phyloP scores from a whole-genome alignment of 23 tunicate species.

The Ciona savignyi region DNA sequence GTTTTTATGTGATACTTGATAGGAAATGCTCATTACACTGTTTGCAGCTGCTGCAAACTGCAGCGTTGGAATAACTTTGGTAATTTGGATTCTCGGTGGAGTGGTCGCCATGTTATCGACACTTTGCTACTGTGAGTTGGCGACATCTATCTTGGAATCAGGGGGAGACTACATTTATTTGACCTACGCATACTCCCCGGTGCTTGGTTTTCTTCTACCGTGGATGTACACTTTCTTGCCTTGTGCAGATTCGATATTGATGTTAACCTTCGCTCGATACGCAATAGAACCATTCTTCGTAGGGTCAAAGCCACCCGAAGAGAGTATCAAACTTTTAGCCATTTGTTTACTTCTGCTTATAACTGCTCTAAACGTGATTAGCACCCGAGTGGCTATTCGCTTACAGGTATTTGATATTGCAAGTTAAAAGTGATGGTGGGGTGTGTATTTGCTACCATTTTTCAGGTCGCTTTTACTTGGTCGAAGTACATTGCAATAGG shows the following conservation, averaged over 20 bases:
- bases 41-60: constrained; percentile 7
- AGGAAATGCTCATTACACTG: neutral
- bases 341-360: neutral
- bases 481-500: neutral
- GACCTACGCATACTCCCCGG: neutral
- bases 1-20: neutral
- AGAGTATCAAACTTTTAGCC: neutral
- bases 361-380: neutral
- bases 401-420: neutral
- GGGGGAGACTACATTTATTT: neutral
- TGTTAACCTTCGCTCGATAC: neutral
- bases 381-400: neutral
- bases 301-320: neutral
- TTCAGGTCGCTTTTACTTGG: neutral
- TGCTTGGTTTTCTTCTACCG: constrained; percentile 1
- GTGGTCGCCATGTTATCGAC: constrained; percentile 10
- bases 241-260: neutral
- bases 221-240: constrained; percentile 9
- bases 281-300: neutral
- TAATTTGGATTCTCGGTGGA: constrained; percentile 13
- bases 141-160: neutral
- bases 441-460: too few species aligned
- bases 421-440: too few species aligned
- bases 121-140: constrained; percentile 8
- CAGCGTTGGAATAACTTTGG: constrained; percentile 8